Base-by-base conservation (phyloP, 2,113 vertebrate species). In the Etheostoma cragini region DNA sequence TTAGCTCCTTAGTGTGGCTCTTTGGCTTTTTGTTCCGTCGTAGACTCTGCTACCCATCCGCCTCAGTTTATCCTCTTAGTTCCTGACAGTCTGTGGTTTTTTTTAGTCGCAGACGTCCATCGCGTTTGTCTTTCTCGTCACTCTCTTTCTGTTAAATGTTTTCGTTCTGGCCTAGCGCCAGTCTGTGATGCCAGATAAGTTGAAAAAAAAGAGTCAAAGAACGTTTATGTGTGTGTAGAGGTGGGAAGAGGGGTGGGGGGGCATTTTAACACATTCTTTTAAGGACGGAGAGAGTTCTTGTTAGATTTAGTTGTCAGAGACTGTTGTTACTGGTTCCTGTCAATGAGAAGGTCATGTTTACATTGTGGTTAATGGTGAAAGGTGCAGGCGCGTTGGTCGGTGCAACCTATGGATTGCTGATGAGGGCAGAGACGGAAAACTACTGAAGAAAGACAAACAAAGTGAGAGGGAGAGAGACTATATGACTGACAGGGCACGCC, bases 391-490 rank as follows among this genome's bases (percentile, higher is more conserved):
- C 72, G 72, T 85, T 72, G 85, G 73, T 82, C 70, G 79, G 83
- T 93, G 94, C 95, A 96, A 94, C 95, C 95, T 95, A 95, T 95
- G 95, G 95, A 95, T 95, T 95, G 95, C 95, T 86, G 78, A 68
- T 81, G 62, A 83, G 70, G 68, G 78, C 69, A 58, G 81, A 72
- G 82, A 87, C 57, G 61, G 87, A 72, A 67, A 65, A 87, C 67
- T 64, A 65, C 50, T 78, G 60, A 35, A 76, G 66, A 58, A 54
- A 74, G 46, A 33, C 15, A 69, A 56, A 66, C 14, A 75, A 26
- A 75, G 58, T 71, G 30, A 93, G 89, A 21, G 49, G 1, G 66
- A 67, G 72, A 21, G 42, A 70, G 72, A 84, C 56, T 33, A 3
- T 26, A 3, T 58, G 67, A 87, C 60, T 76, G 85, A 83, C 42